Evolutionary conservation across 2,888 invertebrate genomes (phyloP), one percentile per base, ranked within the genome.

Genomic region (Flabesymbios commensalis): DNA sequence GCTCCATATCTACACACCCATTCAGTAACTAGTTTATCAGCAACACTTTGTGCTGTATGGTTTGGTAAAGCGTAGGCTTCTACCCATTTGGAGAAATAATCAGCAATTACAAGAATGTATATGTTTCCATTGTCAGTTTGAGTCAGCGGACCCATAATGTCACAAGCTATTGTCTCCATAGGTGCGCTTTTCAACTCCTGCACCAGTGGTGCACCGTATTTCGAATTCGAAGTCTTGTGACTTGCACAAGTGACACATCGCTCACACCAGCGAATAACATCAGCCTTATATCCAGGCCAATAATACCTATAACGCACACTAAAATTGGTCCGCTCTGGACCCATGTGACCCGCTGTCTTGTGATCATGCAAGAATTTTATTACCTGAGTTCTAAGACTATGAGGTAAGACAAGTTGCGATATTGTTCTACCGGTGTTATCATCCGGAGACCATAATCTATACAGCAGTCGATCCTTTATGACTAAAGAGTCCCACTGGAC

Each of bases 81-180:
- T 56, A 28, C 52, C 68, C 68, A 69, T 39, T 68, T 70, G 10
- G 67, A 61, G 58, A 65, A 72, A 52, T 71, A 69, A 47, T 69
- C 67, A 2, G 57, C 42, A 7, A 63, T 22, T 7, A 73, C 69
- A 39, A 71, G 59, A 17, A 72, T 66, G 48, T 68, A 71, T 17
- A 53, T 39, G 43, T 71, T 70, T 4, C 57, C 59, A 48, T 59
- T 57, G 10, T 53, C 48, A 24, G 65, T 69, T 22, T 57, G 49
- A 10, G 63, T 63, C 2, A 71, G 49, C 4, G 67, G 66, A 7
- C 72, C 68, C 31, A 70, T 36, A 22, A 68, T 63, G 45, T 69
- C 71, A n/a, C 70, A 48, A 7, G 61, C 69, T 39, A 68, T 49
- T 2, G 49, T 32, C 39, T 62, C 52, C 57, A 69, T 58, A 0